A percentile compares a stretch with the other conserved stretches of the same genome.
phyloP scores from a whole-genome alignment of 2,888 invertebrate species.

The Antheraea yamamai region DNA sequence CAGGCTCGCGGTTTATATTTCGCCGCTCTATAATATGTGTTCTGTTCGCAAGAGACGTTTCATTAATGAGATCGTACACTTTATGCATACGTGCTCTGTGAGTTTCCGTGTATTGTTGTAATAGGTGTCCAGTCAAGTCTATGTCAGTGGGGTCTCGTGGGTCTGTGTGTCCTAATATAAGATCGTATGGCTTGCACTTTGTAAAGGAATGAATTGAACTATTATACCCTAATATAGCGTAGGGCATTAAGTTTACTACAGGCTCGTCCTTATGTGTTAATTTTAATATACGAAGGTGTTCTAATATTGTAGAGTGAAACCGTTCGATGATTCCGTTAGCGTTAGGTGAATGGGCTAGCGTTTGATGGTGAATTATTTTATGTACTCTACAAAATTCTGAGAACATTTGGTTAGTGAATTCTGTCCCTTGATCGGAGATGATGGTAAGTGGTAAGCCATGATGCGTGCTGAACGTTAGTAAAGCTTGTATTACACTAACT shows the following conservation, averaged over 20 bases:
- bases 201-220: constrained; percentile 31
- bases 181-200: constrained; percentile 33
- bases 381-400: constrained; percentile 27
- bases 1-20: too few relatives aligned
- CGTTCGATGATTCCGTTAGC: constrained; percentile 25
- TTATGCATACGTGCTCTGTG: too few relatives aligned
- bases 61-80: too few relatives aligned
- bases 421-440: constrained; percentile 32
- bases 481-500: constrained; percentile 28
- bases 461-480: constrained; percentile 28
- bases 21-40: too few relatives aligned
- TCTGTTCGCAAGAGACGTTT: too few relatives aligned
- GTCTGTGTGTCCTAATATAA: constrained; percentile 22
- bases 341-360: constrained; percentile 27
- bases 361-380: constrained; percentile 28
- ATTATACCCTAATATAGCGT: constrained; percentile 23
- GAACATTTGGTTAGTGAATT: constrained; percentile 30
- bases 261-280: constrained; percentile 14
- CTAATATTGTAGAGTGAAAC: constrained; percentile 22
- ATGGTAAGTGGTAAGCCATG: constrained; percentile 27
- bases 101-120: too few relatives aligned
- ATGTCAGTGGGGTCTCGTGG: too few relatives aligned
- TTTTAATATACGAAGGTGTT: constrained; percentile 22
- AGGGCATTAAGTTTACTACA: constrained; percentile 16
- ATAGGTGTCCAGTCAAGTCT: too few relatives aligned